Base-by-base conservation (phyloP, 2,888 invertebrate species). In the Amphipoea oculea region DNA sequence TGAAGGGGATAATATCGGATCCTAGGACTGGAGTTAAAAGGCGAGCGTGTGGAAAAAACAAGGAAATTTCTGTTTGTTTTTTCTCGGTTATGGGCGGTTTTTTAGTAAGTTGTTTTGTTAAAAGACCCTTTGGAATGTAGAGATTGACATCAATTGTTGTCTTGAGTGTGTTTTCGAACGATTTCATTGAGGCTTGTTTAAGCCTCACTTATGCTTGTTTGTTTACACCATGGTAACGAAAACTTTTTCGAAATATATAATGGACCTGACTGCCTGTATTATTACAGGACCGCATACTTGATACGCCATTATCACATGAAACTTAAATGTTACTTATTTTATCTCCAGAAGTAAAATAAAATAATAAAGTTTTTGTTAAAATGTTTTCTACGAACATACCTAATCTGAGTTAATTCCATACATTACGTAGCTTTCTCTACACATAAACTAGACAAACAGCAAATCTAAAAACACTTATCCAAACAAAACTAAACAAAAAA, bases 1-100 rank as follows among this genome's bases (percentile, higher is more conserved):
- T 90, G 90, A 90, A 90, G 88, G 85, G 90, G 89, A 91, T 91
- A 88, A 89, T 90, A 89, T 88, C 88, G 90, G 90, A 91, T 91
- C 92, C 91, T 88, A 89, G 85, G 79, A 88, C 81, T 85, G 51
- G 88, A 89, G 82, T 89, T 88, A 85, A 84, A 89, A 88, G 84
- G 85, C 85, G 81, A 83, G 79, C 73, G 77, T 81, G 79, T 82
- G 78, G 83, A 86, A 88, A 88, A 86, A 79, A 65, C 78, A 79
- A 79, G 71, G 51, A 69, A 73, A 70, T 74, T 74, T 81, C 84
- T 83, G 60, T 83, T 81, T 84, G 77, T 79, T 82, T 81, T 82
- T 80, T 63, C 45, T 62, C 12, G 42, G 70, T 79, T 84, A 78
- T 76, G 65, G 51, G 48, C 0, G 40, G n/a, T 0, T 84, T 83